Percentiles rank a stretch among this genome's conserved stretches.
These are phyloP conservation scores for Crematogaster levior DNA, from an alignment of 2,888 invertebrate genomes.

Conservation along the genomic window DNA sequence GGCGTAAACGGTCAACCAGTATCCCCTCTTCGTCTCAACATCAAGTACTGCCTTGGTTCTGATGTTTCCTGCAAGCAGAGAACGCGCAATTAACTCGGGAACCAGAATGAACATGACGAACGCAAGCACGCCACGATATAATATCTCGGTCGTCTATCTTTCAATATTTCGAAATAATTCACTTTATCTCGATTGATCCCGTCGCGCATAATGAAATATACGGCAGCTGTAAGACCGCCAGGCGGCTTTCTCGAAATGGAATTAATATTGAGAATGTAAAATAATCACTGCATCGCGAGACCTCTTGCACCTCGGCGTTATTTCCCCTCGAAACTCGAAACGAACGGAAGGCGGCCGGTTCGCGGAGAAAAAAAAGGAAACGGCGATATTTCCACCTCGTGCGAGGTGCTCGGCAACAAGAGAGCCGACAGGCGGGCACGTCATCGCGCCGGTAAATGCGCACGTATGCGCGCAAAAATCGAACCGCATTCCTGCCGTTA, in stretches of 20 bases:
- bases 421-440: slow-evolving; percentile 67
- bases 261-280: slow-evolving; percentile 19
- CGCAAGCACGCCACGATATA: slow-evolving; percentile 15
- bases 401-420: slow-evolving; percentile 55
- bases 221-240: slow-evolving; percentile 24
- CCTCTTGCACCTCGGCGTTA: slow-evolving; percentile 56
- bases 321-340: neutral
- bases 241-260: slow-evolving; percentile 28
- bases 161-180: slow-evolving; percentile 42
- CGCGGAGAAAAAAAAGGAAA: neutral
- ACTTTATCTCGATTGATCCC: slow-evolving; percentile 14
- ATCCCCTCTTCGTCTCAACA: slow-evolving; percentile 94
- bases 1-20: slow-evolving; percentile 98
- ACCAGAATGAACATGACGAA: neutral
- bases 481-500: slow-evolving; percentile 75
- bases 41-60: slow-evolving; percentile 94
- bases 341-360: slow-evolving; percentile 20
- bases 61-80: slow-evolving; percentile 90
- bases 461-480: slow-evolving; percentile 69
- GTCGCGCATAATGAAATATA: slow-evolving; percentile 22
- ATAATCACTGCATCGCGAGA: slow-evolving; percentile 45
- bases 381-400: slow-evolving; percentile 59
- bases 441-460: slow-evolving; percentile 23
- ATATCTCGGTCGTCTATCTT: slow-evolving; percentile 29
- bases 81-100: slow-evolving; percentile 36